These are phyloP conservation scores for Chinchilla lanigera DNA, from an alignment of 2,113 vertebrate species.

Conservation along the genomic window DNA sequence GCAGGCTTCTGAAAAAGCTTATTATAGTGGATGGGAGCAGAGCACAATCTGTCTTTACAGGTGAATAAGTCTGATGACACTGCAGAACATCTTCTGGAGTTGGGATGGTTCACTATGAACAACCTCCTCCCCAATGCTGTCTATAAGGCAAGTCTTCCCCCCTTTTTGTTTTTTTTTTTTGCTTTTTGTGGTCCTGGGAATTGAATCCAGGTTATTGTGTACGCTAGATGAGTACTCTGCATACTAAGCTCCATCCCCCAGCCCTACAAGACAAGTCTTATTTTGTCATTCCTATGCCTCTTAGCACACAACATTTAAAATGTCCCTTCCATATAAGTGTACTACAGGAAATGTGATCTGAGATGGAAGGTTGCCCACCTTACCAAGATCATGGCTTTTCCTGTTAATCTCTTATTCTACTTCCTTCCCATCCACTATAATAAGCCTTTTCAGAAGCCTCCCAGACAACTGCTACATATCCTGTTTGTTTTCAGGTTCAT, in stretches of 20 bases:
- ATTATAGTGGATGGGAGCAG: not conserved
- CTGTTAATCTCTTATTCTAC: not conserved
- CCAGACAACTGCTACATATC: not conserved
- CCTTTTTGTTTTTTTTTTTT: not conserved
- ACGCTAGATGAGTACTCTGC: not conserved
- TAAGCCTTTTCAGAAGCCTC: not conserved
- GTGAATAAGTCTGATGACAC: constrained; percentile 99
- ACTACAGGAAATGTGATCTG: not conserved
- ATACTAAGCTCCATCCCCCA: not conserved
- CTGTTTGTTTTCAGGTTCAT: not conserved
- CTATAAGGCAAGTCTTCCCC: constrained; percentile 91
- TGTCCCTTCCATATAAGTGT: constrained; percentile 5
- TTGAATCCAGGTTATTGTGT: not conserved
- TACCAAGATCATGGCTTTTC: constrained; percentile 1
- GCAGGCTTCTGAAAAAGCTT: not conserved
- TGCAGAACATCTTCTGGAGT: constrained; percentile 97
- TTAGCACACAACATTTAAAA: constrained; percentile 20
- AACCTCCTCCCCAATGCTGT: constrained; percentile 97
- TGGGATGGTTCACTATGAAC: constrained; percentile 99
- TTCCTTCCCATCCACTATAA: not conserved
- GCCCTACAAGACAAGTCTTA: constrained; percentile 89
- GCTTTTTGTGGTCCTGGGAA: not conserved
- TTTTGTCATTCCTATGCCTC: constrained; percentile 25
- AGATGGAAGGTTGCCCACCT: constrained; percentile 11
- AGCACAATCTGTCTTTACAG: constrained; percentile 82